These are phyloP conservation scores for Psilopogon haemacephalus DNA, from an alignment of 2,113 vertebrate genomes.

Conservation along the genomic window DNA sequence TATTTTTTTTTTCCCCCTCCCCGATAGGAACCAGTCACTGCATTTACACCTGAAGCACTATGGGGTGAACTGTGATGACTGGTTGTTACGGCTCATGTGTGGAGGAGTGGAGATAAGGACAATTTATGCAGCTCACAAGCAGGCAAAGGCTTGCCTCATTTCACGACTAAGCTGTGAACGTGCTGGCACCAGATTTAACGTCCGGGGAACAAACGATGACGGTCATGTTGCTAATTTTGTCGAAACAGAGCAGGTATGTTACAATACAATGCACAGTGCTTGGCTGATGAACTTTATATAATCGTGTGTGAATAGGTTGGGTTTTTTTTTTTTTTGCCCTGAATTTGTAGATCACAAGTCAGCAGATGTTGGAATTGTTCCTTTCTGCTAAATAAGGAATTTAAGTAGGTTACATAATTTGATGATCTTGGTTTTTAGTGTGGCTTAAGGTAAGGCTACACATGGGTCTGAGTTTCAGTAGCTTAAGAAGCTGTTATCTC, in stretches of 20 bases:
- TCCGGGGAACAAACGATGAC: constrained; percentile 95
- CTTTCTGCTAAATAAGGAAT: constrained; percentile 18
- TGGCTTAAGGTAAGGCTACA: neutral
- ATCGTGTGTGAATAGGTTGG: neutral
- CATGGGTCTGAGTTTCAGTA: neutral
- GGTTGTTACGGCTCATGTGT: constrained; percentile 95
- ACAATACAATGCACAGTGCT: neutral
- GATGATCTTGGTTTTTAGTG: constrained; percentile 9
- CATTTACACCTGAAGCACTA: constrained; percentile 97
- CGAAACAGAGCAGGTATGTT: constrained; percentile 93
- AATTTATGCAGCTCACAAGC: constrained; percentile 96
- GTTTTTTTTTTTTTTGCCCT: neutral
- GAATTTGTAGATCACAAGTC: neutral
- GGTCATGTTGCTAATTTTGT: constrained; percentile 98
- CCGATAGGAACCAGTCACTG: constrained; percentile 91
- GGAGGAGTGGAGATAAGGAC: constrained; percentile 96
- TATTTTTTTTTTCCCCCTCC: neutral
- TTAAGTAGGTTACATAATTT: constrained; percentile 45
- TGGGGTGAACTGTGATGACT: constrained; percentile 95
- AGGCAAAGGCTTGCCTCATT: constrained; percentile 97
- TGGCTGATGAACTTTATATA: neutral
- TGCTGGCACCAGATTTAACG: constrained; percentile 95
- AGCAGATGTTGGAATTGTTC: neutral
- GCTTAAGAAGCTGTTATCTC: constrained; percentile 23
- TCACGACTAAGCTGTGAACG: constrained; percentile 95